Percentiles rank a stretch among this genome's conserved stretches.
Evolutionary conservation across 2,113 vertebrate species (phyloP).

Genomic region (Columba janthina): DNA sequence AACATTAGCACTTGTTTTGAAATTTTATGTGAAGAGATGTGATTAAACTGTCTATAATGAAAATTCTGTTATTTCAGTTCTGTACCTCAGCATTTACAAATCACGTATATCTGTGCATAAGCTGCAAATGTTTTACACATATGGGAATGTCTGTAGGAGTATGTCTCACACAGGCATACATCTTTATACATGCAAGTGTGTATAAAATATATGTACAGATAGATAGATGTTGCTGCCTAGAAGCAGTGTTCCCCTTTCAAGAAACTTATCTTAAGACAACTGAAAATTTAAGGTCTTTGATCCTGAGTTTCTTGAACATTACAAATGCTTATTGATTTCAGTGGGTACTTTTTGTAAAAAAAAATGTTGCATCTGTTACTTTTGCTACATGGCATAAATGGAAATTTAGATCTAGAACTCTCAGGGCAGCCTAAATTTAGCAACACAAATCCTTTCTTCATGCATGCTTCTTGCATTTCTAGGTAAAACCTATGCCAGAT

Average conservation of each 20-base stretch:
- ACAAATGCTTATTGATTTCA: not conserved
- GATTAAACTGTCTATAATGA: conserved; percentile 64
- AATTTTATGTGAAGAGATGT: conserved; percentile 57
- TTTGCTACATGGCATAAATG: not conserved
- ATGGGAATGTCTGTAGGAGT: not conserved
- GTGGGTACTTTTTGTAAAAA: not conserved
- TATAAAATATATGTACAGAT: not conserved
- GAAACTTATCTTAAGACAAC: not conserved
- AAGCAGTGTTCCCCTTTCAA: not conserved
- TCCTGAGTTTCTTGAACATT: not conserved
- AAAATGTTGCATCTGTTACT: not conserved
- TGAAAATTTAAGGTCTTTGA: not conserved
- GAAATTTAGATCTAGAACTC: not conserved
- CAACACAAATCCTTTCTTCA: not conserved
- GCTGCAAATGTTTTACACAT: conserved; percentile 2
- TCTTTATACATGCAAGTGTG: not conserved
- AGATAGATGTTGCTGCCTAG: not conserved
- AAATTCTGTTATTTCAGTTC: conserved; percentile 46
- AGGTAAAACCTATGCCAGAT: not conserved
- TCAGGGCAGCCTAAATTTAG: not conserved
- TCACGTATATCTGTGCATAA: not conserved
- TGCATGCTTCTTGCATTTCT: not conserved
- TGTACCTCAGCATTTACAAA: conserved; percentile 57
- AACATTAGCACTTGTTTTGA: conserved; percentile 67
- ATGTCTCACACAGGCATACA: not conserved